Percentiles rank a stretch among this genome's conserved stretches.
Evolutionary conservation across 2,888 invertebrate genomes (phyloP).

Genomic region (Ypsolopha scabrella): DNA sequence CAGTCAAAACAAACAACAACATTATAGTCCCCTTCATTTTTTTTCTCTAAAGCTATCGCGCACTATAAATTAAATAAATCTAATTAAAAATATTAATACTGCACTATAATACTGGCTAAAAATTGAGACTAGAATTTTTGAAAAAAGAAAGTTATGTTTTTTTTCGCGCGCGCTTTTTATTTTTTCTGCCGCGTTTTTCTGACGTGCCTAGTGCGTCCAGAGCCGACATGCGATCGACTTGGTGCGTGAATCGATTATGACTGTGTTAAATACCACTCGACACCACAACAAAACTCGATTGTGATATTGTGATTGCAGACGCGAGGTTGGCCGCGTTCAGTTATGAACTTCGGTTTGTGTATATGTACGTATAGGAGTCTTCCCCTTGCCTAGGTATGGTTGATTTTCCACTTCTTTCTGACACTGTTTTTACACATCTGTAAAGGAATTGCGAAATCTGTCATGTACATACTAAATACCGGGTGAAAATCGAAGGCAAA

Average conservation of each 20-base stretch:
- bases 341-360: no score
- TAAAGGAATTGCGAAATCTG: no score
- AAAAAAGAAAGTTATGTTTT: not conserved
- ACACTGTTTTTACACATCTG: no score
- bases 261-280: slow-evolving; percentile 22
- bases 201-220: slow-evolving; percentile 18
- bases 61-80: not conserved
- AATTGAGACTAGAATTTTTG: not conserved
- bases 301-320: not conserved
- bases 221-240: slow-evolving; percentile 24
- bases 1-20: slow-evolving; percentile 9
- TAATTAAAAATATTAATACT: not conserved
- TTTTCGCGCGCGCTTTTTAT: not conserved
- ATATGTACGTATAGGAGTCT: no score
- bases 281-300: slow-evolving; percentile 3
- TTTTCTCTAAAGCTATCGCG: slow-evolving; percentile 22
- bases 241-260: slow-evolving; percentile 22
- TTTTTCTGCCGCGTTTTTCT: slow-evolving; percentile 7
- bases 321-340: no score
- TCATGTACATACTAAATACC: no score
- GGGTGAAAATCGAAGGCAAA: no score
- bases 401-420: no score
- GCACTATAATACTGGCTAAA: not conserved
- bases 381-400: no score
- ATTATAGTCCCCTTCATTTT: slow-evolving; percentile 5